Evolutionary conservation across 1,140 invertebrate species (phyloP).

Genomic region (Hetaerina americana): DNA sequence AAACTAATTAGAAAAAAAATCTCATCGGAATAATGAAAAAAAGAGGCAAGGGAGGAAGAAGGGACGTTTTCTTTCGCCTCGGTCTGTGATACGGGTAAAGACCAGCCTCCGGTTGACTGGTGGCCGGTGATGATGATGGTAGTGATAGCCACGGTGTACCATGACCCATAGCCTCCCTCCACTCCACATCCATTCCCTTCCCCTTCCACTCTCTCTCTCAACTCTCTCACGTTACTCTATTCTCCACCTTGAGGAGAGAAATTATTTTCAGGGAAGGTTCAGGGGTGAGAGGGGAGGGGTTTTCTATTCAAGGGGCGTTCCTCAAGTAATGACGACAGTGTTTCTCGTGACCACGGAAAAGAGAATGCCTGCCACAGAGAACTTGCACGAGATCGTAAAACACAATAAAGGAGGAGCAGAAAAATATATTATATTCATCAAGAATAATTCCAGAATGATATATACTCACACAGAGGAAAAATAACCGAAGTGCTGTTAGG

Average conservation of each 20-base stretch:
- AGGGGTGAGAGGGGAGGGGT: not conserved
- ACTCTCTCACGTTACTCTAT: not conserved
- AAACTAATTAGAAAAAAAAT: not conserved
- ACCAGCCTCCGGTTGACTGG: too few relatives aligned
- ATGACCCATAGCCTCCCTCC: too few relatives aligned
- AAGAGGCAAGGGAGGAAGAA: too few relatives aligned
- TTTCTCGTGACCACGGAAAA: not conserved
- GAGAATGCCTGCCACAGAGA: not conserved
- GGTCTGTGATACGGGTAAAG: not conserved
- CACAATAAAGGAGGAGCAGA: not conserved
- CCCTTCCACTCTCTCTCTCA: too few relatives aligned
- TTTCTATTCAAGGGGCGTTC: not conserved
- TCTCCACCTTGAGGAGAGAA: not conserved
- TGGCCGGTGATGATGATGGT: not conserved
- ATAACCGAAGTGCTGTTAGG: too few relatives aligned
- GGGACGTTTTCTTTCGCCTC: not conserved
- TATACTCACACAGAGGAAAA: too few relatives aligned
- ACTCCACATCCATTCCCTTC: too few relatives aligned
- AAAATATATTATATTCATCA: too few relatives aligned
- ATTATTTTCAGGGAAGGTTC: not conserved
- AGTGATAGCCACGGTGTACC: not conserved
- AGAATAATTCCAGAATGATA: too few relatives aligned
- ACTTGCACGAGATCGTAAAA: not conserved
- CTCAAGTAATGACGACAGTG: not conserved
- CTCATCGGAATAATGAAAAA: not conserved